These are phyloP conservation scores for Chelidonichthys spinosus DNA, from an alignment of 2,797 vertebrate species.

Conservation along the genomic window DNA sequence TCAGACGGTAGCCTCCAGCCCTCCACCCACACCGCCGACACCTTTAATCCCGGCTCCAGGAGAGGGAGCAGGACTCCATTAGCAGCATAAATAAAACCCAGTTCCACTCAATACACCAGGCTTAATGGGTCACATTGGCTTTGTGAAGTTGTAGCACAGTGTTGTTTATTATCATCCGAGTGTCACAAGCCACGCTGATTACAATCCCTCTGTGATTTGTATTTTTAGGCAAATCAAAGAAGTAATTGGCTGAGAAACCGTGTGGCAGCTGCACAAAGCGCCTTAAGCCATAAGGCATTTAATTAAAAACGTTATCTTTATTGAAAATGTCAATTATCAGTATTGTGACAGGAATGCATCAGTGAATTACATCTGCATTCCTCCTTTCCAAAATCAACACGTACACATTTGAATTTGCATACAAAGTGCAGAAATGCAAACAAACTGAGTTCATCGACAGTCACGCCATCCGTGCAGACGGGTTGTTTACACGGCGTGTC, in stretches of 20 bases:
- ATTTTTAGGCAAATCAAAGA: background rate
- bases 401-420: background rate
- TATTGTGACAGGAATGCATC: background rate
- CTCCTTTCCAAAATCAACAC: background rate
- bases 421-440: background rate
- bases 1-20: slow-evolving; percentile 41
- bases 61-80: slow-evolving; percentile 60
- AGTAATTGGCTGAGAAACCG: too few species aligned
- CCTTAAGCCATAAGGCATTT: background rate
- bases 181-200: background rate
- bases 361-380: background rate
- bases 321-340: background rate
- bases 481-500: too few species aligned
- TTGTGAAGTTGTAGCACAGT: slow-evolving; percentile 4
- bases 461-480: too few species aligned
- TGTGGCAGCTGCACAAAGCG: background rate
- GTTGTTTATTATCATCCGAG: slow-evolving; percentile 10
- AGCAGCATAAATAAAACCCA: slow-evolving; percentile 41
- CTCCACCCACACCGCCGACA: slow-evolving; percentile 30
- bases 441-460: too few species aligned
- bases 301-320: background rate
- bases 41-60: slow-evolving; percentile 43
- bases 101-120: slow-evolving; percentile 13
- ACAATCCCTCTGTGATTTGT: background rate
- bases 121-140: slow-evolving; percentile 7